Conservation (phyloP, 2,113 vertebrate genomes). For the Aspiorhynchus laticeps region DNA sequence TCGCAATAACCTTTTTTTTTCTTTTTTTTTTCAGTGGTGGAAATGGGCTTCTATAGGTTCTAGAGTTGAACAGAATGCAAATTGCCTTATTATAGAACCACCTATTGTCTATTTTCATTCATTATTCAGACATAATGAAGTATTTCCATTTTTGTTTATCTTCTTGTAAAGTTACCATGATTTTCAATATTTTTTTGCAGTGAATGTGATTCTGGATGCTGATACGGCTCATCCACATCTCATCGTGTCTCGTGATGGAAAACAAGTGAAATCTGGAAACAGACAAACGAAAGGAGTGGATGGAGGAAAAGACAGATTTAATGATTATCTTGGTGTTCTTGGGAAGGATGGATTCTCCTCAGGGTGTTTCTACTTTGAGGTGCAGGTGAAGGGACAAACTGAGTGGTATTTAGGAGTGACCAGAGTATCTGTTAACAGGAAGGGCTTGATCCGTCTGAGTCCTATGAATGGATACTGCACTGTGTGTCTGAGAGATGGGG, state of each 20-base stretch:
- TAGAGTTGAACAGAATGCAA: too few relatives aligned
- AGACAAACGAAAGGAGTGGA: neutral
- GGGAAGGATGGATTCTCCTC: neutral
- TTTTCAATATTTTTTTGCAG: neutral
- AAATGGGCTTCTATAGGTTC: too few relatives aligned
- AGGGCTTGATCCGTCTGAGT: neutral
- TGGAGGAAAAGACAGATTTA: neutral
- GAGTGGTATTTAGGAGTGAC: neutral
- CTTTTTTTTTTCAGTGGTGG: too few relatives aligned
- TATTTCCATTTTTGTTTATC: neutral
- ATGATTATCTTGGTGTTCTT: neutral
- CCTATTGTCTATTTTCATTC: too few relatives aligned
- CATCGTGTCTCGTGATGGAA: neutral
- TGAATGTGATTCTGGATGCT: conserved; percentile 24
- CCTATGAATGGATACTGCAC: neutral
- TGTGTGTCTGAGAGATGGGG: neutral
- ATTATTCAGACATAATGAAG: neutral
- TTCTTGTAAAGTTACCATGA: neutral
- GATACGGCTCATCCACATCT: neutral
- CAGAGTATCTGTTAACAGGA: neutral
- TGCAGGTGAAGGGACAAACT: neutral
- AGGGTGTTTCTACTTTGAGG: conserved; percentile 21
- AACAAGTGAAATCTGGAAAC: neutral
- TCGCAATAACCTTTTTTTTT: too few relatives aligned
- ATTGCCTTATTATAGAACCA: too few relatives aligned